These are phyloP conservation scores for Diacarnus erythraeanus DNA, from an alignment of 37 sponge, comb jelly and placozoan species.

Conservation along the genomic window DNA sequence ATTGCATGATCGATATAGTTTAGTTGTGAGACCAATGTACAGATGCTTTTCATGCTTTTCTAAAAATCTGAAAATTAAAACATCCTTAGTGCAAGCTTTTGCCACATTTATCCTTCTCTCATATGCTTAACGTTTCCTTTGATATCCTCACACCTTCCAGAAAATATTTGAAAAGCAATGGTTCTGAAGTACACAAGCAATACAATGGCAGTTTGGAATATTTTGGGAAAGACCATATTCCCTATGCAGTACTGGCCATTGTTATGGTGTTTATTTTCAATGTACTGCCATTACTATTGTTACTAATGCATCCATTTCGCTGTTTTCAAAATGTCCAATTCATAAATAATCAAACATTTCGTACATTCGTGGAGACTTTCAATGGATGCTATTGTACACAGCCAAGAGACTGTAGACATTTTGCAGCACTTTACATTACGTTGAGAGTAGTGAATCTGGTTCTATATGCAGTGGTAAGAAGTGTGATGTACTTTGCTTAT, in stretches of 20 bases:
- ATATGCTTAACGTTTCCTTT: background rate
- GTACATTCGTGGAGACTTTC: constrained; percentile 12
- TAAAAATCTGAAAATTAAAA: background rate
- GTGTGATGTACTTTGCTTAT: background rate
- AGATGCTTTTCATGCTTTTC: background rate
- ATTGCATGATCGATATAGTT: background rate
- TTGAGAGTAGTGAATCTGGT: background rate
- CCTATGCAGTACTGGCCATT: constrained; percentile 1
- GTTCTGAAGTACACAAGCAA: background rate
- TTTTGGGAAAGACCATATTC: constrained; percentile 3
- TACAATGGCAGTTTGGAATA: background rate
- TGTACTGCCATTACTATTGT: background rate
- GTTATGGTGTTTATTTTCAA: background rate
- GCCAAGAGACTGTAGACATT: background rate
- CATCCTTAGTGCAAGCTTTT: background rate
- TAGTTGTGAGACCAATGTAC: background rate
- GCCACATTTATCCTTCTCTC: constrained; percentile 3
- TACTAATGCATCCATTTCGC: background rate
- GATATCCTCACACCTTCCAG: background rate
- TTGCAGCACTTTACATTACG: constrained; percentile 7
- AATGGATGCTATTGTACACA: background rate
- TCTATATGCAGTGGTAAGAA: background rate
- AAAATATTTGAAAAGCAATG: background rate
- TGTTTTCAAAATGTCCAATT: background rate
- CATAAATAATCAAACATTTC: background rate